phyloP scores from a whole-genome alignment of 37 sponge, comb jelly and placozoan genomes.

The Halisarca cf. caerulea region DNA sequence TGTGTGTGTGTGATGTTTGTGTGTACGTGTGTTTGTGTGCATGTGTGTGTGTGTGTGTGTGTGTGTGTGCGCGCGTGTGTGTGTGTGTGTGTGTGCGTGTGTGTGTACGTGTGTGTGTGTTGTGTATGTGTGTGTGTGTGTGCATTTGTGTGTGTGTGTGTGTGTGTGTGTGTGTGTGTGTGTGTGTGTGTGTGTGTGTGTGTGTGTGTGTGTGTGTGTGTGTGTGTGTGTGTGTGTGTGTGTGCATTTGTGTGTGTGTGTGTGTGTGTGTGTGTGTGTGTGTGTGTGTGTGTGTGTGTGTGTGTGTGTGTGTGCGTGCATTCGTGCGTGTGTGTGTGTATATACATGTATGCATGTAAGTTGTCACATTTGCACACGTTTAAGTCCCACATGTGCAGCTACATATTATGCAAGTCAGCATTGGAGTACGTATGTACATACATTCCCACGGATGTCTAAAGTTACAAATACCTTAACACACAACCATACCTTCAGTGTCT shows the following conservation, averaged over 20 bases:
- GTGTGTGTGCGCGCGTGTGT: too few relatives aligned
- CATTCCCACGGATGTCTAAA: not conserved
- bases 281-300: not conserved
- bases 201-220: not conserved
- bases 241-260: not conserved
- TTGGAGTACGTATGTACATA: too few relatives aligned
- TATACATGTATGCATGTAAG: too few relatives aligned
- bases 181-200: not conserved
- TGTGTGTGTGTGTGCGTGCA: not conserved
- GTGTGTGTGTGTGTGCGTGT: not conserved
- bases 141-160: not conserved
- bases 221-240: not conserved
- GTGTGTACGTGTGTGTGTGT: too few relatives aligned
- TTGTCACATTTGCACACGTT: too few relatives aligned
- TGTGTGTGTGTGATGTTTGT: not conserved
- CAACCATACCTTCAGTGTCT: not conserved
- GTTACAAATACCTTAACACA: not conserved
- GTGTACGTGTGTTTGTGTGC: not conserved
- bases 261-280: too few relatives aligned
- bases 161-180: too few relatives aligned
- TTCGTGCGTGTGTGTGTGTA: not conserved
- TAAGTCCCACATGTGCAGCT: too few relatives aligned
- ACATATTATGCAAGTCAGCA: too few relatives aligned
- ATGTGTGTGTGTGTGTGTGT: too few relatives aligned
- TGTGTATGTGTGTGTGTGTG: constrained; percentile 7